A percentile compares a stretch with the other conserved stretches of the same genome.
Evolutionary conservation across 2,113 vertebrate genomes (phyloP).

Genomic region (Nymphicus hollandicus): DNA sequence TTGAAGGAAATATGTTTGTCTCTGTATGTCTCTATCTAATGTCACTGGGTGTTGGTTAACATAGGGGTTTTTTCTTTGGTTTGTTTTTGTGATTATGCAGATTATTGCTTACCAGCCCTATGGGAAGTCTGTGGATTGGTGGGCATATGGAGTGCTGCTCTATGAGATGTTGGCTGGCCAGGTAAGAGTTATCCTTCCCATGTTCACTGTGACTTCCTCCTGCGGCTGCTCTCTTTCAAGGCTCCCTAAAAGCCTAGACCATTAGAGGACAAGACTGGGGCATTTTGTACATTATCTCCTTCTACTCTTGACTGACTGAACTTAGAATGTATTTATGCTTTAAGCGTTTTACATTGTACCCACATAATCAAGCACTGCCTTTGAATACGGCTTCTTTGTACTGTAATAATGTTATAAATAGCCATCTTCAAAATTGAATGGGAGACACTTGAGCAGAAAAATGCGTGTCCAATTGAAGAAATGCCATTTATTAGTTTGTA

Average conservation of each 20-base stretch:
- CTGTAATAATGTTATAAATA: conserved; percentile 49
- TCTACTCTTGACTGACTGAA: neutral
- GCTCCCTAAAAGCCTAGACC: neutral
- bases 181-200: conserved; percentile 68
- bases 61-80: fast-evolving
- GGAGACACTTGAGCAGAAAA: conserved; percentile 26
- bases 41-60: neutral
- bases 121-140: conserved; percentile 96
- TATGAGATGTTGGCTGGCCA: conserved; percentile 98
- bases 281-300: neutral
- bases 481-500: neutral
- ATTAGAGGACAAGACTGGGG: neutral
- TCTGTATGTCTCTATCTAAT: neutral
- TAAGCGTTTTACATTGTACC: conserved; percentile 29
- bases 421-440: conserved; percentile 10
- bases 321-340: conserved; percentile 3
- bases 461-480: conserved; percentile 18
- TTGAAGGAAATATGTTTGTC: neutral
- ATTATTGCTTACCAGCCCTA: conserved; percentile 98
- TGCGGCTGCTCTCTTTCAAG: neutral
- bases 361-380: conserved; percentile 20
- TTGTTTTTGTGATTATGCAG: conserved; percentile 63
- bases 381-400: conserved; percentile 10
- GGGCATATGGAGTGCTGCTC: conserved; percentile 94
- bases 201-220: neutral